Conservation (phyloP, 1,140 invertebrate genomes). For the Steinernema khuongi region DNA sequence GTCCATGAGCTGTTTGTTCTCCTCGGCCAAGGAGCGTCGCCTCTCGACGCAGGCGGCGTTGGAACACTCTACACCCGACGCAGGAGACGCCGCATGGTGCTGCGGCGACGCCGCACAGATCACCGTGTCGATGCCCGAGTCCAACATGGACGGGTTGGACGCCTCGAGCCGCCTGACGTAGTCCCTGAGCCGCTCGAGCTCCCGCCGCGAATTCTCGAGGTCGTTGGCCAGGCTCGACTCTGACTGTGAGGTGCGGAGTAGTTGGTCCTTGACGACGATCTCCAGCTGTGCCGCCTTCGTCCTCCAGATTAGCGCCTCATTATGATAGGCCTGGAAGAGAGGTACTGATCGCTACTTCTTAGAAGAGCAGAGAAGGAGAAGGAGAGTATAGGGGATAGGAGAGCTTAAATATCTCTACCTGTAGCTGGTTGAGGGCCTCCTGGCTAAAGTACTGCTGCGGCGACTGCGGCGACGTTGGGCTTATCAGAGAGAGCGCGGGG, state of each 20-base stretch:
- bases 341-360: constrained; percentile 21
- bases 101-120: neutral
- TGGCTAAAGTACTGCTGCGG: constrained; percentile 26
- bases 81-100: neutral
- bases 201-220: constrained; percentile 4
- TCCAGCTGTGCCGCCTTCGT: constrained; percentile 57
- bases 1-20: constrained; percentile 46
- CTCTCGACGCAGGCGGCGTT: constrained; percentile 34
- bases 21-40: constrained; percentile 38
- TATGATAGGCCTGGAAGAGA: constrained; percentile 47
- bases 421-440: constrained; percentile 41
- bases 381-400: neutral
- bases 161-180: constrained; percentile 10
- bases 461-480: neutral
- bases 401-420: constrained; percentile 21
- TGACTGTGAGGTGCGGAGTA: constrained; percentile 32
- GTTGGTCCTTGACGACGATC: constrained; percentile 51
- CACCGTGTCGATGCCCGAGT: constrained; percentile 17
- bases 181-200: constrained; percentile 18
- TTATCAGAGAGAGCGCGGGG: neutral
- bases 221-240: neutral
- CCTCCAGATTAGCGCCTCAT: constrained; percentile 55
- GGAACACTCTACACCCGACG: constrained; percentile 35
- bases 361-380: constrained; percentile 17
- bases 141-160: constrained; percentile 5